Evolutionary conservation across 2,888 invertebrate species (phyloP), one percentile per base, ranked within the genome.

Genomic region (Chloromyia formosa): DNA sequence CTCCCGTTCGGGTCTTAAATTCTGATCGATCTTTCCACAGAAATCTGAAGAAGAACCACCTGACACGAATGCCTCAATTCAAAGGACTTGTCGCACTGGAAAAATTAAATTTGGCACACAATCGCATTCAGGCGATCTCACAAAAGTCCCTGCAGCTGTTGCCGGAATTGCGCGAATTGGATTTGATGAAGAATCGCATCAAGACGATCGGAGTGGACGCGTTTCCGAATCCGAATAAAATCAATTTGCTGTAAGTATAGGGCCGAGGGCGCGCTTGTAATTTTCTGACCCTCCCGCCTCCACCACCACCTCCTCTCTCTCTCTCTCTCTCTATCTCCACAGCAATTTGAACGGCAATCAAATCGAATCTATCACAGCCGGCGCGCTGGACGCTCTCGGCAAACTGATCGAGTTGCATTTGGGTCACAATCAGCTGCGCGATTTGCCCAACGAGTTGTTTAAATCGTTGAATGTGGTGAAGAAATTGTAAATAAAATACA

Each of bases 81-180:
- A 89, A 90, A 83, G 92, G 92, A 42, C 87, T 96, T 77, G 88
- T 89, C 71, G 90, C 90, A 79, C 86, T 97, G 75, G 89, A 90
- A 69, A 89, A 90, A 73, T 87, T 97, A 71, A 93, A 92, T 83
- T 86, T 97, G 79, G 91, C 92, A 82, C 89, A 92, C 80, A 97
- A 97, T 85, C 89, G 89, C 79, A 94, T 97, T 80, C 88, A 89
- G 77, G 89, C 89, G 79, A 89, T 97, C 75, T 90, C 91, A 80
- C 94, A 94, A 87, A 97, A 94, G 74, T 93, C 95, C 60, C 94
- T 97, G 85, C 94, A 91, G 86, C 93, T 93, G 72, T 89, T 97
- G 78, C 84, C 84, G 1, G 81, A 80, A 73, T 78, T 84, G 0
- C 82, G 81, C 66, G 82, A 86, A 1, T 77, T 84, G 71, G 87